These are phyloP conservation scores for Lepisosteus osseus DNA, from an alignment of 2,113 vertebrate genomes.

Conservation along the genomic window DNA sequence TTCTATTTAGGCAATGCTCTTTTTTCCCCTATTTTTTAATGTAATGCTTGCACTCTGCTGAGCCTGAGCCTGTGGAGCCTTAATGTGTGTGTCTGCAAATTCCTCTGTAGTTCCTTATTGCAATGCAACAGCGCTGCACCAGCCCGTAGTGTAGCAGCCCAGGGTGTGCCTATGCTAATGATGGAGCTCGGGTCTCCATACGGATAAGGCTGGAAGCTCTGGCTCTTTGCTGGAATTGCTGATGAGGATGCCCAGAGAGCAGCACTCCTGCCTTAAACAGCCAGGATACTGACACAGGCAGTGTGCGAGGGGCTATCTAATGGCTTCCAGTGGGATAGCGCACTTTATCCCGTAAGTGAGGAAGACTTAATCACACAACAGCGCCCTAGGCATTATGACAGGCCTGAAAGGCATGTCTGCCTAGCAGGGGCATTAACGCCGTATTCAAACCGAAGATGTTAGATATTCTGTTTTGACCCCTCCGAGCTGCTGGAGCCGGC, in stretches of 20 bases:
- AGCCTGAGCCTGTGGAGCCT: slow-evolving; percentile 30
- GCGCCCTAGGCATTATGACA: slow-evolving; percentile 41
- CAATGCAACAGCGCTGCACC: slow-evolving; percentile 3
- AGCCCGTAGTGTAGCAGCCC: not conserved
- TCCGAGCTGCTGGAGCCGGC: slow-evolving; percentile 33
- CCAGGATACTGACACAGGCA: slow-evolving; percentile 18
- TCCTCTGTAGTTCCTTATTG: slow-evolving; percentile 10
- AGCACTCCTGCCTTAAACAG: slow-evolving; percentile 21
- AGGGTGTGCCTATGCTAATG: slow-evolving; percentile 23
- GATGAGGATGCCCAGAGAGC: slow-evolving; percentile 25
- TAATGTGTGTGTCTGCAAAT: slow-evolving; percentile 3
- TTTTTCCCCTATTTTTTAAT: not conserved
- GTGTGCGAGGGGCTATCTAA: slow-evolving; percentile 40
- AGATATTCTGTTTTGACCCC: slow-evolving; percentile 39
- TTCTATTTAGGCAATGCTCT: not conserved
- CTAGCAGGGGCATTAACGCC: not conserved
- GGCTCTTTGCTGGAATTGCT: slow-evolving; percentile 15
- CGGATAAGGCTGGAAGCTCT: slow-evolving; percentile 10
- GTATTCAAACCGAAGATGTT: slow-evolving; percentile 23
- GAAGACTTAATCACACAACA: slow-evolving; percentile 53
- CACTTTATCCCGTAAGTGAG: slow-evolving; percentile 51
- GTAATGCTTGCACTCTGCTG: slow-evolving; percentile 12
- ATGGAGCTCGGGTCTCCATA: slow-evolving; percentile 8
- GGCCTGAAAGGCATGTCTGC: slow-evolving; percentile 27
- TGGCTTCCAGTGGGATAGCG: slow-evolving; percentile 48